Base-by-base conservation (phyloP, 1,140 invertebrate species). In the Carposina sasakii region DNA sequence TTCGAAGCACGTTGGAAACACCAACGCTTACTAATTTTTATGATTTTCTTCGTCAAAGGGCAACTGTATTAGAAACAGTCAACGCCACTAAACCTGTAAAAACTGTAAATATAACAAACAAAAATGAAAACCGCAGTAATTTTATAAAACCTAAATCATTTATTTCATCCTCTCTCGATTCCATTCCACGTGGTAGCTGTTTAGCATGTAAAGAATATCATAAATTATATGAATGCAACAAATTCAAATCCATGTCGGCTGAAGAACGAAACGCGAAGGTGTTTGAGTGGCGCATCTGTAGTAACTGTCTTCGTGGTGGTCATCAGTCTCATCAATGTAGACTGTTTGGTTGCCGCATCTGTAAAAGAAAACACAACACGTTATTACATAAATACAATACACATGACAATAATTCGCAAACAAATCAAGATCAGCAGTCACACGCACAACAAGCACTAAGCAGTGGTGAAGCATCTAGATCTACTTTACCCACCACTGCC, bases 51-150 rank as follows among this genome's bases (percentile, higher is more conserved):
- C 43, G 43, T 34, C 9, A 33, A 3, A 33, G 30, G 12, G 43
- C 43, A 22, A 31, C 16, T 30, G 41, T 43, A 3, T 43, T 43
- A 30, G 41, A 43, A 43, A 43, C 28, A 4, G 26, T 43, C 13
- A 6, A 30, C 20, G 41, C 41, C 12, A 24, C 13, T 4, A 43
- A 43, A 43, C 13, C 39, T 28, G 24, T 28, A 3, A 13, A 12
- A 42, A 42, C 10, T 5, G 17, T 12, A 15, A 26, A 30, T 19
- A 20, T 33, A 3, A 43, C 19, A 30, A 43, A 43, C n/a, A 28
- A 28, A 8, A 43, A 43, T n/a, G n/a, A n/a, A n/a, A n/a, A n/a
- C n/a, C n/a, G n/a, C n/a, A n/a, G n/a, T n/a, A n/a, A 43, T 4
- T n/a, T 15, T 15, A 9, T 16, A 19, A 12, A 43, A 8, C 20